Percentiles rank a stretch among this genome's conserved stretches.
Conservation (phyloP, 92 coral and sea anemone species). For the Porites divaricata region DNA sequence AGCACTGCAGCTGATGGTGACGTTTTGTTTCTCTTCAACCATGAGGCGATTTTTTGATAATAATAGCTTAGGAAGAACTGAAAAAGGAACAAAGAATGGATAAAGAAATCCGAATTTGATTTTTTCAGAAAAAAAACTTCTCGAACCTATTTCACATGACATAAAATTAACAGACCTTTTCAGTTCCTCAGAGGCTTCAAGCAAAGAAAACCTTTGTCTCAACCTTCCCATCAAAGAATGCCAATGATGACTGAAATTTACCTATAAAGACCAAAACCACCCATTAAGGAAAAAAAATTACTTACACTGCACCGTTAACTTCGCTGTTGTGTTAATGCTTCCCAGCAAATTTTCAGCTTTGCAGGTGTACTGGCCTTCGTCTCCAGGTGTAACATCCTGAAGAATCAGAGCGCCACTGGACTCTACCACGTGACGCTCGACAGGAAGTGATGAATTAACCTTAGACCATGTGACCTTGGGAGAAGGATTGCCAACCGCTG, state of each 20-base stretch:
- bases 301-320: not conserved
- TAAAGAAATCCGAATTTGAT: no score
- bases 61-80: not conserved
- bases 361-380: not conserved
- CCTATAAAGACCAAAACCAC: not conserved
- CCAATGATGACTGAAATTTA: no score
- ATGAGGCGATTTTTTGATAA: not conserved
- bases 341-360: not conserved
- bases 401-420: not conserved
- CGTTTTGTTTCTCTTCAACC: not conserved
- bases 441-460: not conserved
- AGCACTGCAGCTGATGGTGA: not conserved
- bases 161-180: no score
- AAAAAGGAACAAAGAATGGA: no score
- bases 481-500: not conserved
- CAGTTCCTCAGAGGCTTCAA: no score
- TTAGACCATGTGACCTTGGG: not conserved
- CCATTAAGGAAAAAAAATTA: not conserved
- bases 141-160: no score
- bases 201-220: no score
- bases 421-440: not conserved
- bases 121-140: no score
- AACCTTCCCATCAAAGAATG: no score
- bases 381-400: not conserved
- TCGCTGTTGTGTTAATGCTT: not conserved